These are phyloP conservation scores for Manis crassicaudata DNA, from an alignment of 2,797 vertebrate species.

Conservation along the genomic window DNA sequence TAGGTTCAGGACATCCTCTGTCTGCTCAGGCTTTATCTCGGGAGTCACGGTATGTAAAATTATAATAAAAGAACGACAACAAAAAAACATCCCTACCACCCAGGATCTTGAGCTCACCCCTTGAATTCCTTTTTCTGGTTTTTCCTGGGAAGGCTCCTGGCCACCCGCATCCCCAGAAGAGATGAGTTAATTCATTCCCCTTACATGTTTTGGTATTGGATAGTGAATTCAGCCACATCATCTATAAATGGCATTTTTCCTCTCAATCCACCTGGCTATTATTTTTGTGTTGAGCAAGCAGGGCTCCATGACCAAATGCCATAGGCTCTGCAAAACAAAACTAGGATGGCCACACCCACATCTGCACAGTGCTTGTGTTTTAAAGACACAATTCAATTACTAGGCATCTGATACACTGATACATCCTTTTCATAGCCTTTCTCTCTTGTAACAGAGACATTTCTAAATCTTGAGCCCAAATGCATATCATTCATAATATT, in stretches of 20 bases:
- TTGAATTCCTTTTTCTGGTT: neutral
- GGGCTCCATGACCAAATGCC: too few species aligned
- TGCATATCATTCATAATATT: neutral
- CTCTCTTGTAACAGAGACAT: neutral
- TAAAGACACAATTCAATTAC: neutral
- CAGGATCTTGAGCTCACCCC: neutral
- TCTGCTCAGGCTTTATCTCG: neutral
- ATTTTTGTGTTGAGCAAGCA: neutral
- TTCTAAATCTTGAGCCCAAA: neutral
- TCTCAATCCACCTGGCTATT: neutral
- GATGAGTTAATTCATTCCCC: neutral
- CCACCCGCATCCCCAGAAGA: neutral
- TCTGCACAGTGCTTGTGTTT: neutral
- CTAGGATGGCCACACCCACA: neutral
- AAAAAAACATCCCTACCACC: neutral
- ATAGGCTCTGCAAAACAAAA: neutral
- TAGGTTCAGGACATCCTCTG: neutral
- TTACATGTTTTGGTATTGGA: neutral
- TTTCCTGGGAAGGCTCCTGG: neutral
- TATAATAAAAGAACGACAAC: neutral
- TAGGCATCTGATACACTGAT: neutral
- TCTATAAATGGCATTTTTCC: neutral
- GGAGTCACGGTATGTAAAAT: neutral
- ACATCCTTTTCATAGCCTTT: neutral
- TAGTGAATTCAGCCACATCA: neutral